Conservation (phyloP, 2,113 vertebrate genomes). For the Turnix velox region DNA sequence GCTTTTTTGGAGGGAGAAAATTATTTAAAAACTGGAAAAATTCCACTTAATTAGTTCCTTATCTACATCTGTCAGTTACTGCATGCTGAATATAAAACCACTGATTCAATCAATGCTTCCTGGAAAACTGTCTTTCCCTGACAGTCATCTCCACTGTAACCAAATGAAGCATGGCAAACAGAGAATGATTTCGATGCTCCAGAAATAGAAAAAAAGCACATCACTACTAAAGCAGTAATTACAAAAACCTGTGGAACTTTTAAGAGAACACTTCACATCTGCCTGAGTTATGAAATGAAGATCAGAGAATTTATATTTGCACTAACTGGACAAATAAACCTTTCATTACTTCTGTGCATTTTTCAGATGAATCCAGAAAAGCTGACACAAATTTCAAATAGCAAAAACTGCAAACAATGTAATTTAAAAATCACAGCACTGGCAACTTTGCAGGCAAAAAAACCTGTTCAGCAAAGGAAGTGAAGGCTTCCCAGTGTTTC, state of each 20-base stretch:
- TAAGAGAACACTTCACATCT: background rate
- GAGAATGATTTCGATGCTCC: background rate
- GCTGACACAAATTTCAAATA: background rate
- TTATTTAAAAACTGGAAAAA: background rate
- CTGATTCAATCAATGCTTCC: conserved; percentile 1
- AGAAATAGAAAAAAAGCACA: conserved; percentile 6
- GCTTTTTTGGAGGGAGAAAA: background rate
- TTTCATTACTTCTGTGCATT: background rate
- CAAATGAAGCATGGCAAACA: conserved; percentile 25
- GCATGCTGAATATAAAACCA: background rate
- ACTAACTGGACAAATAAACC: background rate
- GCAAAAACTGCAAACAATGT: background rate
- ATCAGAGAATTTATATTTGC: background rate
- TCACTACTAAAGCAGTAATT: background rate
- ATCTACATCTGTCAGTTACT: conserved; percentile 12
- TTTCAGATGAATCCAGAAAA: background rate
- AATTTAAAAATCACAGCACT: background rate
- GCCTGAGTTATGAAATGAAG: background rate
- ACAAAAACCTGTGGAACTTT: background rate
- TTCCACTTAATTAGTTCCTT: conserved; percentile 5
- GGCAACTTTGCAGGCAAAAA: background rate
- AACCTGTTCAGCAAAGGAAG: background rate
- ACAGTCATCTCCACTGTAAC: conserved; percentile 32
- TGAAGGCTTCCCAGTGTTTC: background rate
- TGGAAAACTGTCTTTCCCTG: conserved; percentile 25